Percentiles rank a stretch among this genome's conserved stretches.
phyloP scores from a whole-genome alignment of 2,113 vertebrate genomes.

The Rhabdornis inornatus region DNA sequence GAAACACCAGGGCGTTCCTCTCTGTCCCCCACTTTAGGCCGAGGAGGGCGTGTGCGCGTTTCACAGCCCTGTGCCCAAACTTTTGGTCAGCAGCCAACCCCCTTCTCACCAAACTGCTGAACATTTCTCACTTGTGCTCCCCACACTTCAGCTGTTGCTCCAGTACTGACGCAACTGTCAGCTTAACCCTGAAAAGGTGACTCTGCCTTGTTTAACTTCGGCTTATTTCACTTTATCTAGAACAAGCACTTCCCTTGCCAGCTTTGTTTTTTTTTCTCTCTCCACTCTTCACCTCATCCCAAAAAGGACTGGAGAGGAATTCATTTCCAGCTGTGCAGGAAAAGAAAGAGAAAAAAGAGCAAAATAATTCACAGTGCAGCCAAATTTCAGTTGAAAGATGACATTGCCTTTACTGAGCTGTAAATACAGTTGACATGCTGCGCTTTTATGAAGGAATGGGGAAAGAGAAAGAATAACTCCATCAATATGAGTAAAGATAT shows the following conservation, averaged over 20 bases:
- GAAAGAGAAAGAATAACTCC: background rate
- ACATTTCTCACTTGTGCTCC: background rate
- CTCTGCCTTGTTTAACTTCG: background rate
- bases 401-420: background rate
- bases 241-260: background rate
- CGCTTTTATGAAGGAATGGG: background rate
- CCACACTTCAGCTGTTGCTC: background rate
- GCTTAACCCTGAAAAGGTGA: background rate
- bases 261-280: background rate
- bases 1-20: background rate
- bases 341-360: background rate
- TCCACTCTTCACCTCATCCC: background rate
- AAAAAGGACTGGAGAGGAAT: background rate
- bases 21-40: background rate
- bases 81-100: background rate
- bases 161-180: fast-evolving
- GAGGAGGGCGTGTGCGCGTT: fast-evolving
- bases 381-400: background rate
- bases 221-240: background rate
- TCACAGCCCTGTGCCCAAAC: background rate
- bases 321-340: background rate
- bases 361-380: background rate
- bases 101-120: background rate
- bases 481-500: background rate
- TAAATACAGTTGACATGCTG: background rate